These are phyloP conservation scores for Chelonoidis abingdonii DNA, from an alignment of 2,113 vertebrate genomes.

Conservation along the genomic window DNA sequence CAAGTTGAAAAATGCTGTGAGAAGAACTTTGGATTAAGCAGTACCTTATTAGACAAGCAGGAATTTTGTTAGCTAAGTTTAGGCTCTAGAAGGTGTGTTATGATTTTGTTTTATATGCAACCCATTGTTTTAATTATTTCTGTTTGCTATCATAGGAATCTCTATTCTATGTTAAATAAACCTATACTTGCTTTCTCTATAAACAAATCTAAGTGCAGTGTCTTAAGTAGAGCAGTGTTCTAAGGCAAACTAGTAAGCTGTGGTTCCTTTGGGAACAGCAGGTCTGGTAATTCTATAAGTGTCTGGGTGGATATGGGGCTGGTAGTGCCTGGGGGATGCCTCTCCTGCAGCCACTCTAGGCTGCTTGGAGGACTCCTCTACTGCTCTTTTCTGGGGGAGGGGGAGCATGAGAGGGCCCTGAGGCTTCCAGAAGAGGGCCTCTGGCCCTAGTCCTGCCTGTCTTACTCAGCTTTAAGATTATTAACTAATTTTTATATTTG, in stretches of 20 bases:
- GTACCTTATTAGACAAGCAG: background rate
- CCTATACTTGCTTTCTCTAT: background rate
- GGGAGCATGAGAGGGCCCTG: no score
- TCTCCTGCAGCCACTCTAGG: no score
- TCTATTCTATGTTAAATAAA: background rate
- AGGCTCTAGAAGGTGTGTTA: no score
- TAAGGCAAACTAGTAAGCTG: background rate
- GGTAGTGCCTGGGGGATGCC: no score
- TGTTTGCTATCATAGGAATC: background rate
- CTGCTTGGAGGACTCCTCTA: no score
- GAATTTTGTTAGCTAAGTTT: background rate
- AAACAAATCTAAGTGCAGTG: background rate
- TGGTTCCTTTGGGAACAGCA: background rate
- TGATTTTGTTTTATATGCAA: no score
- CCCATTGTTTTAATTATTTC: background rate
- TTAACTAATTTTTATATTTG: background rate
- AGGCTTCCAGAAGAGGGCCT: no score
- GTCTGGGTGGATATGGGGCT: background rate
- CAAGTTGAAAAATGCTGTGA: background rate
- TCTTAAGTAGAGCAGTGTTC: background rate
- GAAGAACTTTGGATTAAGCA: background rate
- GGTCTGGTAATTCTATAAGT: no score
- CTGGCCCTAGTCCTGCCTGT: no score
- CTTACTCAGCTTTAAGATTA: background rate
- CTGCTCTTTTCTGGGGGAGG: no score